phyloP scores from a whole-genome alignment of 1,140 invertebrate species.

The Drosophila nikananu region DNA sequence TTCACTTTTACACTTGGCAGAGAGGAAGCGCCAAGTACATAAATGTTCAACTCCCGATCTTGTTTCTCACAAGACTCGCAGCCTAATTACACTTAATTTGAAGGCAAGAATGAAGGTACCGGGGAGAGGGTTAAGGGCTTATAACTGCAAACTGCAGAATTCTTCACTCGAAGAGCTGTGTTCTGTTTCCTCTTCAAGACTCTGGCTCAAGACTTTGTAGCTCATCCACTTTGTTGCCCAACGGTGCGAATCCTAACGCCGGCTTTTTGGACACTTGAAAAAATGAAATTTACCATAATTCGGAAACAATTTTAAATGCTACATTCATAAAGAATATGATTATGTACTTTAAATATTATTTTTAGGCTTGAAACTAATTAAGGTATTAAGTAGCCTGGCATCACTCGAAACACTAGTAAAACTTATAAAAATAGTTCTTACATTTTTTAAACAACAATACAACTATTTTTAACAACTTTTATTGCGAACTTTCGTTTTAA shows the following conservation, averaged over 20 bases:
- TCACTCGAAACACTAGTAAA: background rate
- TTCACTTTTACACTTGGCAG: conserved; percentile 57
- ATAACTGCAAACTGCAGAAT: conserved; percentile 55
- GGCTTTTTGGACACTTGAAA: background rate
- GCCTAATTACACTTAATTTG: conserved; percentile 83
- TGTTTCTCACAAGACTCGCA: conserved; percentile 42
- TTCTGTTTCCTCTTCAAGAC: conserved; percentile 9
- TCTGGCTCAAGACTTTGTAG: background rate
- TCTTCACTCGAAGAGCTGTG: conserved; percentile 18
- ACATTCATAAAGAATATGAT: background rate
- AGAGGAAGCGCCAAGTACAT: conserved; percentile 50
- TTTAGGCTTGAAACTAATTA: background rate
- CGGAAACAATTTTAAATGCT: background rate
- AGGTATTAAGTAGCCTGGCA: background rate
- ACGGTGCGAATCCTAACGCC: conserved; percentile 81
- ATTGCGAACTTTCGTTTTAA: too few species aligned
- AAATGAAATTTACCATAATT: background rate
- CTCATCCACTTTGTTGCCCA: conserved; percentile 61
- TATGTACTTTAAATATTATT: background rate
- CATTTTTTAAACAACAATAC: too few species aligned
- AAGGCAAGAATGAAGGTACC: conserved; percentile 60
- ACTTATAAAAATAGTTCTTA: background rate
- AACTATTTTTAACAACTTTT: too few species aligned
- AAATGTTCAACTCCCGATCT: conserved; percentile 30
- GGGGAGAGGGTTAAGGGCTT: conserved; percentile 21